Evolutionary conservation across 2,888 invertebrate genomes (phyloP).

Genomic region (Hermaeophaga mercurialis): DNA sequence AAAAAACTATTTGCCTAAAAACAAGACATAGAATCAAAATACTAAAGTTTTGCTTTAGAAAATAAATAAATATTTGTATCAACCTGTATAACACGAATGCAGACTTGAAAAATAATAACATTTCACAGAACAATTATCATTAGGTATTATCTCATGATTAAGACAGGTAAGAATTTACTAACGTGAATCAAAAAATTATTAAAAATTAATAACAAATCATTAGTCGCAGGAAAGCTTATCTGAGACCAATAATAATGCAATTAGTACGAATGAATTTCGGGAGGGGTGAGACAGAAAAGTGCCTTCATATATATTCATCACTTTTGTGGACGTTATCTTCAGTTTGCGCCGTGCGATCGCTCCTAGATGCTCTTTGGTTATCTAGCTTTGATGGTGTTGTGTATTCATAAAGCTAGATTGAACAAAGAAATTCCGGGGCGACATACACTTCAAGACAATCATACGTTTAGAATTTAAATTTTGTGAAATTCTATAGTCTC

Average conservation of each 20-base stretch:
- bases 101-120: neutral
- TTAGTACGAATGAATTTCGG: neutral
- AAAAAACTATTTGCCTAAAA: no score
- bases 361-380: conserved; percentile 62
- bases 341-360: conserved; percentile 9
- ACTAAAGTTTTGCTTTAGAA: no score
- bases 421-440: conserved; percentile 46
- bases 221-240: conserved; percentile 8
- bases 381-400: conserved; percentile 55
- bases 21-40: no score
- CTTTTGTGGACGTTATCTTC: neutral
- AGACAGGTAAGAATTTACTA: conserved; percentile 8
- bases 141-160: conserved; percentile 14
- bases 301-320: neutral
- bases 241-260: conserved; percentile 8
- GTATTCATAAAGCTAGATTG: conserved; percentile 58
- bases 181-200: conserved; percentile 18
- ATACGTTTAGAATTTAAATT: no score
- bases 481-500: no score
- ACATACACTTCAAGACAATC: conserved; percentile 9
- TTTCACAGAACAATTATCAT: conserved; percentile 9
- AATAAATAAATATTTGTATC: no score
- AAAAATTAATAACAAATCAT: conserved; percentile 17
- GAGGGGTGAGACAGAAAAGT: neutral
- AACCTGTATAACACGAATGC: no score